These are phyloP conservation scores for Tichodroma muraria DNA, from an alignment of 2,113 vertebrate species.

Conservation along the genomic window DNA sequence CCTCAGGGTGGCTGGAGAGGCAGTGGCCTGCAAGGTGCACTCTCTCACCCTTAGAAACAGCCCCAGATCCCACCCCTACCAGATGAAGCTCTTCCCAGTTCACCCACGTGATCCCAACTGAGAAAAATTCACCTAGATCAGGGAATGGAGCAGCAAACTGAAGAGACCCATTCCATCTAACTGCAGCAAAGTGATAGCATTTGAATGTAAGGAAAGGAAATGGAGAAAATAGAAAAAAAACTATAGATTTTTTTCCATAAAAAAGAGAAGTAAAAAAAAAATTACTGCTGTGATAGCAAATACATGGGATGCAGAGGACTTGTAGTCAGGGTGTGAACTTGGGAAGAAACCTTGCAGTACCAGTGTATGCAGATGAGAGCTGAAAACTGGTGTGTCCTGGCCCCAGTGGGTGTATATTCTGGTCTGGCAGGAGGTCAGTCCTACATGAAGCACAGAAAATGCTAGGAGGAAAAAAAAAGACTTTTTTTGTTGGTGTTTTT, in stretches of 20 bases:
- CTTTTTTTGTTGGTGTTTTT: no score
- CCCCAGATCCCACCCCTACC: neutral
- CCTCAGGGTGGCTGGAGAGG: neutral
- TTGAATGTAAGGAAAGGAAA: neutral
- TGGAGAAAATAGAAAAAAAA: neutral
- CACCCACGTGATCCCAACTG: neutral
- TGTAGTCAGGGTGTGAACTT: neutral
- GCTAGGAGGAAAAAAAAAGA: accelerated
- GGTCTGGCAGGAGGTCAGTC: neutral
- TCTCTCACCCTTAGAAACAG: neutral
- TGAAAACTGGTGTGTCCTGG: neutral
- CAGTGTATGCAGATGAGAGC: neutral
- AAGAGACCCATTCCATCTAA: neutral
- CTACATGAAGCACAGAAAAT: neutral
- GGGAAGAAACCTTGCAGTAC: neutral
- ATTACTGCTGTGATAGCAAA: neutral
- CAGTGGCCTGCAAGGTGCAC: neutral
- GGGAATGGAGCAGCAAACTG: neutral
- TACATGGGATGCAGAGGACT: neutral
- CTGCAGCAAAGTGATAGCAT: neutral
- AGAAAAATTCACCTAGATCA: neutral
- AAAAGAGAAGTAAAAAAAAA: neutral
- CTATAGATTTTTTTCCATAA: neutral
- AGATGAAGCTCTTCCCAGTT: neutral
- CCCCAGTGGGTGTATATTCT: accelerated